Evolutionary conservation across 2,113 vertebrate species (phyloP).

Genomic region (Amazona vittata): DNA sequence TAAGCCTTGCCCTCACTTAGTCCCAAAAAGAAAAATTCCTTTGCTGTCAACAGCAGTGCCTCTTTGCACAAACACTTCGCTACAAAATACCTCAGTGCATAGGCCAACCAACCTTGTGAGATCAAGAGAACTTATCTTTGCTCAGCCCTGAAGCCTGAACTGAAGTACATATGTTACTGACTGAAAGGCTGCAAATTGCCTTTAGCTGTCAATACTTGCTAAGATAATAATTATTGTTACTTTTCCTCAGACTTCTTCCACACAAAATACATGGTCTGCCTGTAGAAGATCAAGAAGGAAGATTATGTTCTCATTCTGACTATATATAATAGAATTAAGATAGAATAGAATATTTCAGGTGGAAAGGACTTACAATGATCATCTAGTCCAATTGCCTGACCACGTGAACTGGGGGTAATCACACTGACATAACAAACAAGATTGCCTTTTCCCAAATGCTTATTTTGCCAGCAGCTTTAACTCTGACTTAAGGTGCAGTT

Average conservation of each 20-base stretch:
- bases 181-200: neutral
- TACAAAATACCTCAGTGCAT: neutral
- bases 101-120: neutral
- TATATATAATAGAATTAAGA: neutral
- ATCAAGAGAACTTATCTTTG: neutral
- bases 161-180: accelerated
- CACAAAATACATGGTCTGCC: neutral
- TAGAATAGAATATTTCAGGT: neutral
- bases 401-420: neutral
- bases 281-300: neutral
- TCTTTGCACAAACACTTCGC: neutral
- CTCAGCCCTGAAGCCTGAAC: neutral
- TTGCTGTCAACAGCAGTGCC: neutral
- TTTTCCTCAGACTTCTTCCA: neutral
- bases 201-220: neutral
- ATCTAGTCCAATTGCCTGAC: neutral
- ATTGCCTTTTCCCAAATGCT: neutral
- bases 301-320: neutral
- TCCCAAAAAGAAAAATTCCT: neutral
- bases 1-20: neutral
- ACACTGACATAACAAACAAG: neutral
- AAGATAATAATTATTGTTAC: neutral
- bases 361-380: neutral
- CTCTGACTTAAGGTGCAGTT: neutral
- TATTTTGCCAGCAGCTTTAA: neutral